A percentile compares a stretch with the other conserved stretches of the same genome.
These are phyloP conservation scores for Scaptomyza tumidula DNA, from an alignment of 2,888 invertebrate species.

Conservation along the genomic window DNA sequence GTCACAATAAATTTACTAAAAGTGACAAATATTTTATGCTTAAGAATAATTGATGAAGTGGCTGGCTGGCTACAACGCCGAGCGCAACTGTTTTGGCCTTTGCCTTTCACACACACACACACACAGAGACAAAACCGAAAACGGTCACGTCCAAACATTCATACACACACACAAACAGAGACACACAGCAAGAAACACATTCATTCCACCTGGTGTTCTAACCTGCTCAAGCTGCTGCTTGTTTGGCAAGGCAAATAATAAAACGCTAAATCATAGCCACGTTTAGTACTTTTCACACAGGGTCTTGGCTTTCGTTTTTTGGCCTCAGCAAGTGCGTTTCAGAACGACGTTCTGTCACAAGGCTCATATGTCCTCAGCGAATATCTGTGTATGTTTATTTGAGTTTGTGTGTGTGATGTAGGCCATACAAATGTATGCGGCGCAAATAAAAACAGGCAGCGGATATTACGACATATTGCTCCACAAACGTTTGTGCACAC, in stretches of 20 bases:
- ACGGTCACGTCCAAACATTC: conserved; percentile 63
- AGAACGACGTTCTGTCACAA: conserved; percentile 54
- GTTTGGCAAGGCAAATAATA: conserved; percentile 64
- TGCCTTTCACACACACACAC: conserved; percentile 17
- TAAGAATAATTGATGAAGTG: conserved; percentile 82
- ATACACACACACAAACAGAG: too few species aligned
- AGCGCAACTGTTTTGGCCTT: conserved; percentile 27
- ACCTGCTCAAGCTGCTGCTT: conserved; percentile 18
- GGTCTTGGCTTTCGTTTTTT: conserved; percentile 27
- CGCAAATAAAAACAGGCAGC: conserved; percentile 71
- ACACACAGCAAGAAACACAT: not conserved
- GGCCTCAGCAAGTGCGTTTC: conserved; percentile 30
- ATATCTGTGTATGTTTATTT: not conserved
- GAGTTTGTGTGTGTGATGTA: conserved; percentile 23
- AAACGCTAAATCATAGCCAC: conserved; percentile 78
- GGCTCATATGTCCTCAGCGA: conserved; percentile 62
- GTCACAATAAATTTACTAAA: conserved; percentile 82
- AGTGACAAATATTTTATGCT: conserved; percentile 82
- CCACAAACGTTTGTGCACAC: conserved; percentile 59
- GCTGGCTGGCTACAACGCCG: conserved; percentile 34
- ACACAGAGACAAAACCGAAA: conserved; percentile 20
- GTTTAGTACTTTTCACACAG: conserved; percentile 75
- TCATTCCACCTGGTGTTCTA: conserved; percentile 18
- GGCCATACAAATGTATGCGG: conserved; percentile 58
- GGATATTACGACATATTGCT: conserved; percentile 81